phyloP scores from a whole-genome alignment of 2,113 vertebrate genomes.

The Blennius ocellaris region DNA sequence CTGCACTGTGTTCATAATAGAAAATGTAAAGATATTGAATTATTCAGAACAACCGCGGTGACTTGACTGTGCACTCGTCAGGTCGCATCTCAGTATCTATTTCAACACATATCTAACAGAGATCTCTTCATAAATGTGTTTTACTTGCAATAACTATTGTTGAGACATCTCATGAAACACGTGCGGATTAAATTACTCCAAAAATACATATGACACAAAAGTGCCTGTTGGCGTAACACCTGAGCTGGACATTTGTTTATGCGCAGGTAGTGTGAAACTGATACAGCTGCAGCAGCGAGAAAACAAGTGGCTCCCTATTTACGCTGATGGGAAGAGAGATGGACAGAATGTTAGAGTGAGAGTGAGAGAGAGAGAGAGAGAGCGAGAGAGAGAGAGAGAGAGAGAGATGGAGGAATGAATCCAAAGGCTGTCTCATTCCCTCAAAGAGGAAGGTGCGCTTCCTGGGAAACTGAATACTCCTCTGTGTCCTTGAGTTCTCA shows the following conservation, averaged over 20 bases:
- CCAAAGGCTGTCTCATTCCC: slow-evolving; percentile 41
- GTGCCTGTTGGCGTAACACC: background rate
- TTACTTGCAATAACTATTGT: too few relatives aligned
- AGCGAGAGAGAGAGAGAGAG: too few relatives aligned
- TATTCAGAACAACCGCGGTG: too few relatives aligned
- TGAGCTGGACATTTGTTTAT: slow-evolving; percentile 38
- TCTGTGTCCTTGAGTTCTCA: slow-evolving; percentile 57
- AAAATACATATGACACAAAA: slow-evolving; percentile 1
- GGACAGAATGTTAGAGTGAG: background rate
- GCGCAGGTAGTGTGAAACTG: slow-evolving; percentile 45
- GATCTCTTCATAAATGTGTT: too few relatives aligned
- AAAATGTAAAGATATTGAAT: too few relatives aligned
- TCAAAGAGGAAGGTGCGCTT: slow-evolving; percentile 54
- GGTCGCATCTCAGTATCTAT: too few relatives aligned
- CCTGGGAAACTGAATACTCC: slow-evolving; percentile 65
- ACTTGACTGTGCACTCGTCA: too few relatives aligned
- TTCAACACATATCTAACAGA: too few relatives aligned
- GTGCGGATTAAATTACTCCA: background rate
- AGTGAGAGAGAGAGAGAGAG: too few relatives aligned
- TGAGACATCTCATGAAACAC: background rate
- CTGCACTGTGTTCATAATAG: too few relatives aligned
- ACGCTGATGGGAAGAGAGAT: slow-evolving; percentile 19
- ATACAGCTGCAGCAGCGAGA: slow-evolving; percentile 30
- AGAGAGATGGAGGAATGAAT: slow-evolving; percentile 2
- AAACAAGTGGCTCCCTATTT: slow-evolving; percentile 69